Conservation (phyloP, 2,113 vertebrate species). For the Pachyramphus minor region DNA sequence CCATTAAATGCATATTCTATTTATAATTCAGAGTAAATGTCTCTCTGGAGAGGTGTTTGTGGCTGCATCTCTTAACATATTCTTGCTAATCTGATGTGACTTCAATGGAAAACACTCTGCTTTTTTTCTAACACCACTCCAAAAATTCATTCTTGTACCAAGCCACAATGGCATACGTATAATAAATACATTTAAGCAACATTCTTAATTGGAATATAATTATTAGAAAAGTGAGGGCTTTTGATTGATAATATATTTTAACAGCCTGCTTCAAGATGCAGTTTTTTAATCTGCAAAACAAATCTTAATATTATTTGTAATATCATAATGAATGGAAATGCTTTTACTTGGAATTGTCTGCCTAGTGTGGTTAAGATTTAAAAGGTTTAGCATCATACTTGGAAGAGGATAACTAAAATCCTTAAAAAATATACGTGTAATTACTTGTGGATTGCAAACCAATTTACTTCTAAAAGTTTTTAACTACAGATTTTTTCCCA, state of each 20-base stretch:
- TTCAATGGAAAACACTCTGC: neutral
- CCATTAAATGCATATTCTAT: neutral
- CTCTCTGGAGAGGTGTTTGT: neutral
- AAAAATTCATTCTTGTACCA: neutral
- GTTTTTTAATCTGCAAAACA: neutral
- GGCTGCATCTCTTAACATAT: neutral
- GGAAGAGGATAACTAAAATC: neutral
- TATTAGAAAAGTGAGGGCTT: neutral
- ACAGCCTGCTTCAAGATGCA: neutral
- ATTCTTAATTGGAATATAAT: neutral
- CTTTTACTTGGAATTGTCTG: neutral
- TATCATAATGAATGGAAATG: neutral
- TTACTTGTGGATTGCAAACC: neutral
- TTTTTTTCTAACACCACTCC: neutral
- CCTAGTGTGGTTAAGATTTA: neutral
- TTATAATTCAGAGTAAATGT: neutral
- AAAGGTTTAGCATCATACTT: neutral
- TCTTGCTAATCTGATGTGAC: neutral
- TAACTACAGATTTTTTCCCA: neutral
- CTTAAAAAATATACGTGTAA: neutral
- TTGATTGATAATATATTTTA: neutral
- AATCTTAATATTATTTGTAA: neutral
- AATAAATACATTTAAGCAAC: neutral
- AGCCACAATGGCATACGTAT: neutral
- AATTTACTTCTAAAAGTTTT: neutral